Evolutionary conservation across 2,797 vertebrate genomes (phyloP), one percentile per base, ranked within the genome.

Genomic region (Vultur gryphus): DNA sequence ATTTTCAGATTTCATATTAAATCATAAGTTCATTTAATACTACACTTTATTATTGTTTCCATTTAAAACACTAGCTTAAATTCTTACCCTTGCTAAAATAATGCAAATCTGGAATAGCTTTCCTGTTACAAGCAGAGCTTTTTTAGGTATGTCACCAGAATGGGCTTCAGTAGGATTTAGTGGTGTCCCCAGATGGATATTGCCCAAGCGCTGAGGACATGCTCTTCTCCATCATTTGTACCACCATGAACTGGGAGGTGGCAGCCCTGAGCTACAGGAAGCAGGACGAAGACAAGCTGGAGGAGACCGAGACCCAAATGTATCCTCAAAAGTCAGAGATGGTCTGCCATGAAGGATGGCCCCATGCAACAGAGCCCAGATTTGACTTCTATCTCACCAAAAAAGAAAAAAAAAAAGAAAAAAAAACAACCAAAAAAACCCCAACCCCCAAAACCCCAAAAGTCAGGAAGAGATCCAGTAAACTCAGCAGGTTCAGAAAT

Each of bases 371-470:
- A 89, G 7, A 84, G 13, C 11, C 11, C 12, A 21, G 5, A 57
- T 67, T 7, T 16, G 9, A 58, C 20, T 82, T 57, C 14, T 48
- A 3, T 12, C 13, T 89, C 35, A 46, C 9, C 11, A 33, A 16
- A 7, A 15, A 28, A 16, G 4, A 24, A 3, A 14, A 12, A 7
- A 8, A 4, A 7, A 11, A 16, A 25, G 9, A 46, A 35, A 7
- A 4, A 16, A 64, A 35, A 23, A 13, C 15, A 24, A 31, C n/a
- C 11, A 71, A 13, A 87, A 48, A 14, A 35, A 3, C 5, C 2
- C 17, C 12, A 0, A 0, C 23, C 2, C 3, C 7, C 8, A 59
- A 48, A 72, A 33, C 20, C 16, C 3, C 17, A 7, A 41, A 52
- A 35, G 13, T 31, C 29, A n/a, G 41, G n/a, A 73, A 44, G 18